These are phyloP conservation scores for Pseudomyrmex cubaensis DNA, from an alignment of 1,140 invertebrate species.

Conservation along the genomic window DNA sequence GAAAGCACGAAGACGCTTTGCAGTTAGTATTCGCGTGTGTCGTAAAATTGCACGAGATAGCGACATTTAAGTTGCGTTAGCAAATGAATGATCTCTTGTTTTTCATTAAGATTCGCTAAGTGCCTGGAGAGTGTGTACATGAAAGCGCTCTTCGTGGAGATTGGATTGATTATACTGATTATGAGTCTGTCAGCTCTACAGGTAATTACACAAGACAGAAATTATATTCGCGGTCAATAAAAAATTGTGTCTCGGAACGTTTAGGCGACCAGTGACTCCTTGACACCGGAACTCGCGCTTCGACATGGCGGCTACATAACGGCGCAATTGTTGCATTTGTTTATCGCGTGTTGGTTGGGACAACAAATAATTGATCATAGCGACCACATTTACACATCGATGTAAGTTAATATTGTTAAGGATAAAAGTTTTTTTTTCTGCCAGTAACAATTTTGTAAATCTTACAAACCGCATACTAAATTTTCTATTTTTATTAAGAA, in stretches of 20 bases:
- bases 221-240: not conserved
- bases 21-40: not conserved
- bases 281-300: slow-evolving; percentile 29
- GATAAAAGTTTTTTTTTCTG: no score
- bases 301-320: slow-evolving; percentile 59
- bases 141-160: slow-evolving; percentile 15
- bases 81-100: not conserved
- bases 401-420: slow-evolving; percentile 1
- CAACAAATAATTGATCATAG: slow-evolving; percentile 71
- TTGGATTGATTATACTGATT: slow-evolving; percentile 3
- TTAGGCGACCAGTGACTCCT: slow-evolving; percentile 62
- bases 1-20: slow-evolving; percentile 28
- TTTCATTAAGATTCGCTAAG: slow-evolving; percentile 19
- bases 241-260: not conserved
- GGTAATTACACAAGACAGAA: not conserved
- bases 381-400: slow-evolving; percentile 45
- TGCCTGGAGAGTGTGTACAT: slow-evolving; percentile 9
- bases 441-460: not conserved
- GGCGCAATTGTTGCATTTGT: slow-evolving; percentile 61
- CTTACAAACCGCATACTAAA: not conserved
- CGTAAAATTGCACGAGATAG: not conserved
- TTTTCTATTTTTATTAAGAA: no score
- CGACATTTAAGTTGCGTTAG: not conserved
- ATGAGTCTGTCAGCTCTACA: slow-evolving; percentile 38
- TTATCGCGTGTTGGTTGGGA: slow-evolving; percentile 70